These are phyloP conservation scores for Hyles vespertilio DNA, from an alignment of 1,140 invertebrate species.

Conservation along the genomic window DNA sequence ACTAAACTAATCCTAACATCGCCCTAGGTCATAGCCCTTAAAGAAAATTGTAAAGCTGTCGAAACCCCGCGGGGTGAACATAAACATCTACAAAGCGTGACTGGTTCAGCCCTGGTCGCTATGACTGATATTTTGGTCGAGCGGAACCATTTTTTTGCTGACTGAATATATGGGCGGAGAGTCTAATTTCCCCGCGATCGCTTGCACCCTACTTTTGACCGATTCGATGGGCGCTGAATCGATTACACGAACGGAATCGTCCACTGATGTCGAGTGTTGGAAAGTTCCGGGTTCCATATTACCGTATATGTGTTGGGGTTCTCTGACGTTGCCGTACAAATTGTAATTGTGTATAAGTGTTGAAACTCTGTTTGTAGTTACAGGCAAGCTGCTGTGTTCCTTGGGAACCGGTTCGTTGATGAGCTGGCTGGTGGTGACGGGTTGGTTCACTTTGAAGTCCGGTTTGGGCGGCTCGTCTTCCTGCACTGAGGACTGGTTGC, in stretches of 20 bases:
- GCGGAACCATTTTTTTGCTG: constrained; percentile 61
- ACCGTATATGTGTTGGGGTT: constrained; percentile 67
- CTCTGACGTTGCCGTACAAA: constrained; percentile 65
- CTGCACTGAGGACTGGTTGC: constrained; percentile 37
- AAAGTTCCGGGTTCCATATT: constrained; percentile 53
- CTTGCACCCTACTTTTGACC: constrained; percentile 61
- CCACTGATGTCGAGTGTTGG: constrained; percentile 48
- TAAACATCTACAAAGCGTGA: constrained; percentile 44
- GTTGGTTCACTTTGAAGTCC: constrained; percentile 71
- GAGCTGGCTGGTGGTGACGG: constrained; percentile 57
- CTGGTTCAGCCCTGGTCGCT: constrained; percentile 51
- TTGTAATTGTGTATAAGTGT: constrained; percentile 73
- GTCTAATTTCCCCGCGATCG: constrained; percentile 51
- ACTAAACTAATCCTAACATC: constrained; percentile 22
- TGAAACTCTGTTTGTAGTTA: constrained; percentile 64
- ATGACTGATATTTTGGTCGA: constrained; percentile 45
- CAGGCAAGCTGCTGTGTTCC: constrained; percentile 66
- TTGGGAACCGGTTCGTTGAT: constrained; percentile 33
- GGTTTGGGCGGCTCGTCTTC: constrained; percentile 53
- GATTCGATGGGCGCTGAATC: constrained; percentile 58
- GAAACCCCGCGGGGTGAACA: constrained; percentile 15
- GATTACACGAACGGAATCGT: constrained; percentile 60
- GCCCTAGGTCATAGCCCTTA: constrained; percentile 35
- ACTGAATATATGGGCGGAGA: constrained; percentile 65
- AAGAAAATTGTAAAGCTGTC: constrained; percentile 35